phyloP scores from a whole-genome alignment of 2,888 invertebrate species.

The Microchrysa polita region DNA sequence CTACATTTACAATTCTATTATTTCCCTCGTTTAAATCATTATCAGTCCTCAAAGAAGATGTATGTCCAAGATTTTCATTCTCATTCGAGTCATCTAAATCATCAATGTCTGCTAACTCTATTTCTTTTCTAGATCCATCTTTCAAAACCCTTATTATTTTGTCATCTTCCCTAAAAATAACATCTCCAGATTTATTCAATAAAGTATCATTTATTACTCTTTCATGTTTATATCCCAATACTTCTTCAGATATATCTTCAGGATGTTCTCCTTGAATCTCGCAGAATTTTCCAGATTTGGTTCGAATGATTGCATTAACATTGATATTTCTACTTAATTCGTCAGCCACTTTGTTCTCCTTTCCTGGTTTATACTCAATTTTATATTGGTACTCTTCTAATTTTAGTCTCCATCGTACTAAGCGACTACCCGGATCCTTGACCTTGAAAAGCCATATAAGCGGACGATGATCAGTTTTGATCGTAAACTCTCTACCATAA shows the following conservation, averaged over 20 bases:
- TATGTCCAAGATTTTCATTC: no score
- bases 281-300: slow-evolving; percentile 15
- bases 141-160: not conserved
- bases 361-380: slow-evolving; percentile 52
- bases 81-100: not conserved
- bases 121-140: not conserved
- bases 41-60: no score
- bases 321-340: no score
- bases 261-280: not conserved
- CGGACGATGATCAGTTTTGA: slow-evolving; percentile 55
- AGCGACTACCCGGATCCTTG: slow-evolving; percentile 29
- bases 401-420: no score
- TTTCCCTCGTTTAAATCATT: not conserved
- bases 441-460: slow-evolving; percentile 51
- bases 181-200: not conserved
- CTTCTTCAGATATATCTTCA: not conserved
- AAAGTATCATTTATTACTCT: not conserved
- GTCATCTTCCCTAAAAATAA: not conserved
- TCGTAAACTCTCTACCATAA: slow-evolving; percentile 53
- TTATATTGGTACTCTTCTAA: slow-evolving; percentile 54
- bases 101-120: not conserved
- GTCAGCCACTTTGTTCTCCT: slow-evolving; percentile 51
- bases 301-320: no score
- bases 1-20: no score
- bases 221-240: not conserved